phyloP scores from a whole-genome alignment of 2,113 vertebrate species.

The Ardeotis arabs region DNA sequence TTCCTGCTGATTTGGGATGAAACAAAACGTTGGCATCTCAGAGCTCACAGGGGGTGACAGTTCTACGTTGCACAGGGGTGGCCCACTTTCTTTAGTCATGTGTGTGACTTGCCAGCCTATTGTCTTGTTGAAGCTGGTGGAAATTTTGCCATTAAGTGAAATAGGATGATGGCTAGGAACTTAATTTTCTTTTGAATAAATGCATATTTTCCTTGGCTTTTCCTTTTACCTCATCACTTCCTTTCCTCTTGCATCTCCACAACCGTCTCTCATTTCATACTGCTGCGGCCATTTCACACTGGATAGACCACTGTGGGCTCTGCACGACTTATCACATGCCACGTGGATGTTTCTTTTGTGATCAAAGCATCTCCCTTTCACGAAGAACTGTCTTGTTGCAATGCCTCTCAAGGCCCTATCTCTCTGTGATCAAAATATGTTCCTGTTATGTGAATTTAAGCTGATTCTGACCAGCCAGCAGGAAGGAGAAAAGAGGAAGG shows the following conservation, averaged over 20 bases:
- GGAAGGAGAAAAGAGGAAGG: slow-evolving; percentile 69
- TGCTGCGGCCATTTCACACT: not conserved
- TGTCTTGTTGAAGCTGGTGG: not conserved
- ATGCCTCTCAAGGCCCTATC: not conserved
- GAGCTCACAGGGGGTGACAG: not conserved
- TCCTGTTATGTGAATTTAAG: not conserved
- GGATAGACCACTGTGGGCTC: not conserved
- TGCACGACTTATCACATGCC: not conserved
- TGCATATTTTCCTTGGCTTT: not conserved
- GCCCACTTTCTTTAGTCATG: accelerated
- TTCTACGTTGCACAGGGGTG: not conserved
- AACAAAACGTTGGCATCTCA: not conserved
- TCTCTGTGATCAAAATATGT: not conserved
- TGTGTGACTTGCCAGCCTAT: not conserved
- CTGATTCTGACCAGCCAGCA: not conserved
- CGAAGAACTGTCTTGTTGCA: not conserved
- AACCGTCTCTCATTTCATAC: not conserved
- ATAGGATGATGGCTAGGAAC: not conserved
- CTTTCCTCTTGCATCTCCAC: not conserved
- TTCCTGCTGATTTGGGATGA: not conserved
- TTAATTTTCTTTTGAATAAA: not conserved
- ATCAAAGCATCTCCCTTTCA: not conserved
- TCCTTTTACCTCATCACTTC: not conserved
- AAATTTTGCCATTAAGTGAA: not conserved
- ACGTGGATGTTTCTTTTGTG: not conserved